Evolutionary conservation across 37 sponge, comb jelly and placozoan species (phyloP).

Genomic region (Eunapius fragilis): DNA sequence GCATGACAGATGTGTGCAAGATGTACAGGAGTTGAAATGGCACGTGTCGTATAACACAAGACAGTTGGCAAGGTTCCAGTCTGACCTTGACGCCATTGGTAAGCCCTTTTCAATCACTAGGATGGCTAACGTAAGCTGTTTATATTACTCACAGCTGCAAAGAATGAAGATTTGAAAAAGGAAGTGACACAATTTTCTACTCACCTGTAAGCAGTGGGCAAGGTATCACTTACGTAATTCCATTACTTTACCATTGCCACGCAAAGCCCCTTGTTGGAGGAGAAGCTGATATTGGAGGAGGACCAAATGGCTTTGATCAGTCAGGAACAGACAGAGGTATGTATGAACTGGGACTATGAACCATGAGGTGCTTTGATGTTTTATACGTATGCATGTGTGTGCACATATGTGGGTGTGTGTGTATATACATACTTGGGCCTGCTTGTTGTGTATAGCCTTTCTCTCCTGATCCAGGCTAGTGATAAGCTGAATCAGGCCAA

Average conservation of each 20-base stretch:
- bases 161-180: slow-evolving; percentile 48
- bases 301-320: slow-evolving; percentile 34
- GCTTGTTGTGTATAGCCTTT: not conserved
- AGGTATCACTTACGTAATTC: not conserved
- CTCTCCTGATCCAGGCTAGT: not conserved
- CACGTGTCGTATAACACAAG: slow-evolving; percentile 25
- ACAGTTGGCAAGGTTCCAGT: slow-evolving; percentile 19
- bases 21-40: slow-evolving; percentile 68
- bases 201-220: not conserved
- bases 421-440: not conserved
- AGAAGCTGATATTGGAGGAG: slow-evolving; percentile 36
- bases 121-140: not conserved
- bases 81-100: slow-evolving; percentile 17
- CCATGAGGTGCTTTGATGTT: too few relatives aligned
- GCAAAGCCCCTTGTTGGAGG: slow-evolving; percentile 33
- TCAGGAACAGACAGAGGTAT: slow-evolving; percentile 23
- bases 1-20: slow-evolving; percentile 59
- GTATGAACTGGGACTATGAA: too few relatives aligned
- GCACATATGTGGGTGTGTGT: not conserved
- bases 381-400: not conserved
- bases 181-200: slow-evolving; percentile 11
- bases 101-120: not conserved
- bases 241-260: not conserved
- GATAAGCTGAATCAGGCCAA: slow-evolving; percentile 23
- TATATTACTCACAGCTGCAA: slow-evolving; percentile 3